Percentiles rank a stretch among this genome's conserved stretches.
phyloP scores from a whole-genome alignment of 2,113 vertebrate species.

The Sturnira hondurensis region DNA sequence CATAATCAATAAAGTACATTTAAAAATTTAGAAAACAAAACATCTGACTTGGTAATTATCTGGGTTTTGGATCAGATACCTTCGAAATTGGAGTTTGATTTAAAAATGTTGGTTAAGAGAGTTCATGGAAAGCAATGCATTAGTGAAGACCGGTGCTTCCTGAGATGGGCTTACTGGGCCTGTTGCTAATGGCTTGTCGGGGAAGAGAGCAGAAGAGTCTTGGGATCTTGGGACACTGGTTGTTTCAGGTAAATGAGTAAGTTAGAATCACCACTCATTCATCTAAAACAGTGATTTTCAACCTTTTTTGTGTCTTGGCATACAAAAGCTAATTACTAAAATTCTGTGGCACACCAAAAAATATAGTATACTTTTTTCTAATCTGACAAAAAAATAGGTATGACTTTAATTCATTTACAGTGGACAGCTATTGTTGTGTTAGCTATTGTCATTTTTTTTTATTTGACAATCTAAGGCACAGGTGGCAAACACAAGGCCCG shows the following conservation, averaged over 20 bases:
- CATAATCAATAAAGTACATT: too few species aligned
- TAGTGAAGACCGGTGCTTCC: constrained; percentile 30
- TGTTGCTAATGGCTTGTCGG: neutral
- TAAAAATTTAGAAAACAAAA: neutral
- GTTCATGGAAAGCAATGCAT: constrained; percentile 59
- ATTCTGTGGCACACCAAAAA: too few species aligned
- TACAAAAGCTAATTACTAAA: too few species aligned
- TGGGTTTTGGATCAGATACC: constrained; percentile 60
- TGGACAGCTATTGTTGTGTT: too few species aligned
- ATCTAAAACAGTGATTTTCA: neutral
- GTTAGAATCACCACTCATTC: constrained; percentile 11
- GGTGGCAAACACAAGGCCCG: too few species aligned
- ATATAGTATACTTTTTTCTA: too few species aligned
- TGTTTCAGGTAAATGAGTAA: neutral
- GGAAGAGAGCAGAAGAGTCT: neutral
- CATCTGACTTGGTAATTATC: constrained; percentile 70
- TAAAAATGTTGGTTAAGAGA: constrained; percentile 72
- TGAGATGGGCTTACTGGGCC: neutral
- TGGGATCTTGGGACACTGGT: neutral
- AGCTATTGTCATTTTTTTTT: too few species aligned
- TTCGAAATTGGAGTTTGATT: constrained; percentile 59
- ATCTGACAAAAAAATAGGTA: too few species aligned
- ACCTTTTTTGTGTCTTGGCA: too few species aligned
- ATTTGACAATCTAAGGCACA: too few species aligned
- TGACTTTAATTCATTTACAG: too few species aligned